A percentile compares a stretch with the other conserved stretches of the same genome.
phyloP scores from a whole-genome alignment of 1,140 invertebrate genomes.

The Megathymus violae region DNA sequence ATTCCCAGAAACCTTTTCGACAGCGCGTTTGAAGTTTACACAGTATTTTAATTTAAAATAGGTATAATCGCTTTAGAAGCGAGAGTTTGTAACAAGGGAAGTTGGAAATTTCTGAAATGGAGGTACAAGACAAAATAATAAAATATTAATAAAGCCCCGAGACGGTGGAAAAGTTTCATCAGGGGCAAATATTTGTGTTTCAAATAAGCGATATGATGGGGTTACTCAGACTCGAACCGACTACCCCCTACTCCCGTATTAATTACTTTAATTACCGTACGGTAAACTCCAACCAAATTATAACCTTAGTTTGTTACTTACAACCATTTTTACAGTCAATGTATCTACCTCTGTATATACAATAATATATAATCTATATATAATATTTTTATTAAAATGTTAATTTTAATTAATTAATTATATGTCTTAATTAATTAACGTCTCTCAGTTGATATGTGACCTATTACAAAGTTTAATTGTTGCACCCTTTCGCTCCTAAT shows the following conservation, averaged over 20 bases:
- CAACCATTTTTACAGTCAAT: background rate
- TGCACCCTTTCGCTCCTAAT: too few species aligned
- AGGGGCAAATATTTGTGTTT: conserved; percentile 80
- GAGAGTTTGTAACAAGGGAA: conserved; percentile 77
- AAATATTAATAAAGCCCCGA: conserved; percentile 82
- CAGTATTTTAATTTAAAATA: conserved; percentile 82
- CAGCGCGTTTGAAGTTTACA: conserved; percentile 61
- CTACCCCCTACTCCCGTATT: conserved; percentile 32
- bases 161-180: conserved; percentile 79
- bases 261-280: conserved; percentile 34
- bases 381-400: too few species aligned
- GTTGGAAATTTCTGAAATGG: conserved; percentile 75
- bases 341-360: background rate
- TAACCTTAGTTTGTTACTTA: conserved; percentile 22
- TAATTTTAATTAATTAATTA: too few species aligned
- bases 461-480: too few species aligned
- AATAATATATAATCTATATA: too few species aligned
- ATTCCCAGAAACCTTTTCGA: conserved; percentile 46
- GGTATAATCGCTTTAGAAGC: conserved; percentile 78
- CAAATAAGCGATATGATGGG: conserved; percentile 79
- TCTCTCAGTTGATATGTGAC: too few species aligned
- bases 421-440: too few species aligned
- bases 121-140: conserved; percentile 83
- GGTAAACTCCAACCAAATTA: conserved; percentile 28
- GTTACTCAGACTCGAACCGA: conserved; percentile 56